These are phyloP conservation scores for Nanorana parkeri DNA, from an alignment of 2,113 vertebrate species.

Conservation along the genomic window DNA sequence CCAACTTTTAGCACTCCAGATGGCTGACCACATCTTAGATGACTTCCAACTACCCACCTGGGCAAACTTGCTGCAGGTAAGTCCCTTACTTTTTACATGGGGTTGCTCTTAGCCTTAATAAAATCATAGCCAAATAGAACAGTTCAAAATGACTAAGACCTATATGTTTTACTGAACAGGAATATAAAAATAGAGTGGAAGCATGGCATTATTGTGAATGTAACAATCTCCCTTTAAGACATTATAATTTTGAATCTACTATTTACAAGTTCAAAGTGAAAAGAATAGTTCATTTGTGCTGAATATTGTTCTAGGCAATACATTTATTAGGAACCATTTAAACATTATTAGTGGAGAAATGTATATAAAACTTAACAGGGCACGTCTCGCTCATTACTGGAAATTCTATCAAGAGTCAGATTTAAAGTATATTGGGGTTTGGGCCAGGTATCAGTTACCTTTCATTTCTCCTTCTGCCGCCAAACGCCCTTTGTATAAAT, in stretches of 20 bases:
- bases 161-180: neutral
- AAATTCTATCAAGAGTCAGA: conserved; percentile 15
- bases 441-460: conserved; percentile 40
- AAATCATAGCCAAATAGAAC: neutral
- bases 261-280: neutral
- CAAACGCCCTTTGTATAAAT: conserved; percentile 30
- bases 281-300: conserved; percentile 17
- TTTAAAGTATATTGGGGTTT: conserved; percentile 4
- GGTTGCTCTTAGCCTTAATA: neutral
- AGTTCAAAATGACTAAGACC: neutral
- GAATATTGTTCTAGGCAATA: conserved; percentile 10
- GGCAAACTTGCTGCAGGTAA: too few species aligned
- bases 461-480: conserved; percentile 24
- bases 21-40: too few species aligned
- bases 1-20: too few species aligned
- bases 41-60: too few species aligned
- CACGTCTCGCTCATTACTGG: conserved; percentile 16
- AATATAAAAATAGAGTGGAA: conserved; percentile 1
- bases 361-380: conserved; percentile 31
- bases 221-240: conserved; percentile 5
- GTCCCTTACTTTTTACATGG: too few species aligned
- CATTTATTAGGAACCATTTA: conserved; percentile 35
- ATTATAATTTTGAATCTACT: neutral
- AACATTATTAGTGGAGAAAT: conserved; percentile 35
- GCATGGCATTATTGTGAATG: conserved; percentile 6